Base-by-base conservation (phyloP, 2,113 vertebrate species). In the Toxotes jaculatrix region DNA sequence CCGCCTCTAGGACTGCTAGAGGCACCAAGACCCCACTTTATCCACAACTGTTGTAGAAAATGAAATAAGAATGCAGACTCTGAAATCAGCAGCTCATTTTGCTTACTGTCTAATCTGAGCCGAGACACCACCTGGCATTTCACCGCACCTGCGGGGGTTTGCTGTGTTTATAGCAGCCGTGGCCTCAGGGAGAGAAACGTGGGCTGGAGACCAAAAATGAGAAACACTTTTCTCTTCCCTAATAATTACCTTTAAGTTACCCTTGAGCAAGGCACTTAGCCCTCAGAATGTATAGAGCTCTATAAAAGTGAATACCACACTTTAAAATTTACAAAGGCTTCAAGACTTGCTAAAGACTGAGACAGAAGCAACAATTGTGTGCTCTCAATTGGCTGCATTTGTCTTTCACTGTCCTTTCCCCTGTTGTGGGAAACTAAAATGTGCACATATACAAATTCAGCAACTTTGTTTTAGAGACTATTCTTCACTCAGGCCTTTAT, bases 101-200 rank as follows among this genome's bases (percentile, higher is more conserved):
- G 76, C 59, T 55, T 47, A 1, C 63, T 3, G 51, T 65, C 77
- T 74, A 79, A 84, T 80, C 80, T 40, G 78, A 80, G 86, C 77
- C 13, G 70, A 89, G 66, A 64, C 61, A 34, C 76, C 81, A 86
- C 85, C 77, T 83, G 80, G 74, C 70, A 19, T 72, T 36, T 75
- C 51, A 14, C 38, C 56, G 77, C 74, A 80, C 80, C 81, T 81
- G 87, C 82, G 67, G 83, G 79, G 77, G 16, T 84, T 79, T 51
- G 69, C 60, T 69, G 59, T 89, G 80, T 88, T 85, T 83, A 69
- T 76, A 45, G 75, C 79, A 53, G 74, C 31, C 31, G 36, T 55
- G 75, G 73, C 81, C 73, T 69, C 11, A 5, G 62, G 73, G 32
- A 72, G 34, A 36, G 19, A 61, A 65, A 63, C 34, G 17, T 38